Evolutionary conservation across 2,888 invertebrate species (phyloP).

Genomic region (Mesodorylaimus sp.): DNA sequence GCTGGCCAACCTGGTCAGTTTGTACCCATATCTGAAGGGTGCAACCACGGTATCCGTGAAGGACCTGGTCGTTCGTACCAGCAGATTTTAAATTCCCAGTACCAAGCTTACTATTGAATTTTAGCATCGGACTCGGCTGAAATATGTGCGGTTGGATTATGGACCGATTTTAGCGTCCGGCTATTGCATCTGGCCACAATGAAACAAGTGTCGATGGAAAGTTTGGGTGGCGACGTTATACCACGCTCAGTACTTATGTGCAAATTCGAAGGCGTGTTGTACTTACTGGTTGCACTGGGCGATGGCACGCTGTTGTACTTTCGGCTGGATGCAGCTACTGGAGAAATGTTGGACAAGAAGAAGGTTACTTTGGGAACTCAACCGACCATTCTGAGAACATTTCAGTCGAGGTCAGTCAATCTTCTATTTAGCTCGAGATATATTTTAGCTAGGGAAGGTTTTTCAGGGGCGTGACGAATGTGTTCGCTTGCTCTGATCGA

Average conservation of each 20-base stretch:
- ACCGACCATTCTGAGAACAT: constrained; percentile 75
- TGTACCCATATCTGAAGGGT: background rate
- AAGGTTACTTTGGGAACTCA: constrained; percentile 92
- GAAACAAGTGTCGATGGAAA: constrained; percentile 41
- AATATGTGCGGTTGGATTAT: constrained; percentile 73
- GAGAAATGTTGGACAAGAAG: constrained; percentile 60
- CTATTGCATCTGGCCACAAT: constrained; percentile 63
- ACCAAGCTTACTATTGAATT: background rate
- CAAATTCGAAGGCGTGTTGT: constrained; percentile 65
- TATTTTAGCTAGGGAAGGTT: background rate
- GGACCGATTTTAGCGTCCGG: constrained; percentile 88
- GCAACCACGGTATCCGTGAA: constrained; percentile 16
- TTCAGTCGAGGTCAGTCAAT: constrained; percentile 34
- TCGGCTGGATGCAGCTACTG: constrained; percentile 46
- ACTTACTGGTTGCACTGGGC: constrained; percentile 54
- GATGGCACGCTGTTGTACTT: constrained; percentile 97
- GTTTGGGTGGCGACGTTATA: constrained; percentile 52
- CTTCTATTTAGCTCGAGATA: background rate
- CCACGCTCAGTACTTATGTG: constrained; percentile 86
- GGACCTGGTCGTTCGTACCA: constrained; percentile 14
- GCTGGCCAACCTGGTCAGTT: no score
- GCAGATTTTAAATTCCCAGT: background rate
- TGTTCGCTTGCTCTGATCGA: constrained; percentile 94
- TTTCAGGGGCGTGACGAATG: constrained; percentile 56
- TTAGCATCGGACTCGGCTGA: constrained; percentile 41